These are phyloP conservation scores for Dimorphilus gyrociliatus DNA, from an alignment of 2,888 invertebrate genomes.

Conservation along the genomic window DNA sequence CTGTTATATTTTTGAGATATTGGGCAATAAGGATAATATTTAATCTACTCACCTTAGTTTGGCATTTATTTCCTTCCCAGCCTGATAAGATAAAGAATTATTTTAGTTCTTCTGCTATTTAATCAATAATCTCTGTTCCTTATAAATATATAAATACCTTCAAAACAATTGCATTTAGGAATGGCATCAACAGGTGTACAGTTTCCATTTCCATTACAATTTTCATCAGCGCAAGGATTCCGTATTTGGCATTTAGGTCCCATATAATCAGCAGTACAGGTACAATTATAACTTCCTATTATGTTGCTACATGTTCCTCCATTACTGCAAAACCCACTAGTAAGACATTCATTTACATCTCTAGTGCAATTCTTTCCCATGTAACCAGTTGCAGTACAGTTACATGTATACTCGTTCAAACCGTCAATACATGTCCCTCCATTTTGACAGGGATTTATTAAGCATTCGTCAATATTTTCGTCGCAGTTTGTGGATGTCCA, in stretches of 20 bases:
- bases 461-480: conserved; percentile 63
- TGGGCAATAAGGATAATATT: too few species aligned
- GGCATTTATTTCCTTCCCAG: too few species aligned
- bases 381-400: conserved; percentile 12
- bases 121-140: too few species aligned
- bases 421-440: conserved; percentile 40
- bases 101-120: too few species aligned
- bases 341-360: conserved; percentile 15
- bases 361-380: conserved; percentile 14
- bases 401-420: conserved; percentile 4
- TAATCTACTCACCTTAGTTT: too few species aligned
- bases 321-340: conserved; percentile 26
- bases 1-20: too few species aligned
- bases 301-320: conserved; percentile 41
- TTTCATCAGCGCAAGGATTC: conserved; percentile 14
- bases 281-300: conserved; percentile 18
- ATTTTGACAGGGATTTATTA: conserved; percentile 52
- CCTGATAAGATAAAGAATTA: too few species aligned
- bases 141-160: too few species aligned
- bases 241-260: conserved; percentile 16
- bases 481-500: conserved; percentile 55
- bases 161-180: too few species aligned
- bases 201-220: too few species aligned
- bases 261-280: conserved; percentile 18
- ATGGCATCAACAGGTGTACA: too few species aligned